Conservation (phyloP, 2,113 vertebrate genomes). For the Cyrtonyx montezumae region DNA sequence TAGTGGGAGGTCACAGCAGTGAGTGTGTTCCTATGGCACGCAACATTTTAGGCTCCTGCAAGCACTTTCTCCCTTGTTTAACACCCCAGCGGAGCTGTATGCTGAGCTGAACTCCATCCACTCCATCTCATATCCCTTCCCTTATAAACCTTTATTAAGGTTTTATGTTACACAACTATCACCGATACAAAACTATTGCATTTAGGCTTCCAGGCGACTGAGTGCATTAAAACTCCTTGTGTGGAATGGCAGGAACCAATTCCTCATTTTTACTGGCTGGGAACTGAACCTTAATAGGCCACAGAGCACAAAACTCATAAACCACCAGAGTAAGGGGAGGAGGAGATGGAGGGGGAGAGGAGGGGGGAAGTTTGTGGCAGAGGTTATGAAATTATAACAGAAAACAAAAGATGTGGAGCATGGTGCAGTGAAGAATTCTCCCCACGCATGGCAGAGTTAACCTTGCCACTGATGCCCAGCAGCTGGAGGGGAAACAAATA, state of each 20-base stretch:
- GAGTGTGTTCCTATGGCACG: neutral
- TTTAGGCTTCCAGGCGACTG: conserved; percentile 64
- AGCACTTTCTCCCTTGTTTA: neutral
- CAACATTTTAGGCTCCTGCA: neutral
- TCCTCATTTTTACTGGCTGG: conserved; percentile 75
- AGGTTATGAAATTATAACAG: conserved; percentile 42
- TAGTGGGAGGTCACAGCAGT: neutral
- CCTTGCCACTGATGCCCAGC: neutral
- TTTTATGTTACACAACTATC: conserved; percentile 76
- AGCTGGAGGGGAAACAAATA: conserved; percentile 24
- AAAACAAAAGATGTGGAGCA: conserved; percentile 10
- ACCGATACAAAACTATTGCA: conserved; percentile 71
- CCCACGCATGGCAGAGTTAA: neutral
- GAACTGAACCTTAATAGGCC: conserved; percentile 73
- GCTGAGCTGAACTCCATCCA: neutral
- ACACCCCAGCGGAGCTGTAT: neutral
- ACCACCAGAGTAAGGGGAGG: conserved; percentile 54
- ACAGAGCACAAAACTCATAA: conserved; percentile 73
- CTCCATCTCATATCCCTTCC: conserved; percentile 57
- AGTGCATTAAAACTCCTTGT: conserved; percentile 74
- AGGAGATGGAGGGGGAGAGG: neutral
- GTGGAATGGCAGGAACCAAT: conserved; percentile 73
- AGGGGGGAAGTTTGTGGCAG: conserved; percentile 31
- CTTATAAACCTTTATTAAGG: conserved; percentile 76
- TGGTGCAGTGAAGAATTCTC: accelerated